Base-by-base conservation (phyloP, 2,888 invertebrate species). In the Drosophila maculinotata region DNA sequence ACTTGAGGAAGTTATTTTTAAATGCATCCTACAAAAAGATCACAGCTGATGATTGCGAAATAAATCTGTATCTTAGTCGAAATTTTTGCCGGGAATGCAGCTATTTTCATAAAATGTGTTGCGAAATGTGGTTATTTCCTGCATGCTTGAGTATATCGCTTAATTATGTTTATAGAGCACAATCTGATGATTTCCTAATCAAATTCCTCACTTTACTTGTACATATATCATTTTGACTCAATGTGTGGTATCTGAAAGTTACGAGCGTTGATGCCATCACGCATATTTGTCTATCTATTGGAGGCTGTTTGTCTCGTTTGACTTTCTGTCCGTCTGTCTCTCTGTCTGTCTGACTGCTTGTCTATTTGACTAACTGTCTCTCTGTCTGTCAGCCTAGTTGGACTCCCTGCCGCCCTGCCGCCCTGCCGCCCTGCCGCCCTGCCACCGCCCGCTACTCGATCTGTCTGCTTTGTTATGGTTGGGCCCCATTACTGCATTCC, bases 401-500 rank as follows among this genome's bases (percentile, higher is more conserved):
- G 51, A 33, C 28, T n/a, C 26, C 17, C 17, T 17, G 15, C 26
- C n/a, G 17, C 36, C 12, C 26, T 1, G 10, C 42, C 26, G 4
- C 1, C 15, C 20, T n/a, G 2, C 31, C 9, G 3, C n/a, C 3
- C 4, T 4, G 7, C 33, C 10, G 9, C 9, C 30, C 10, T 0
- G 8, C 12, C 14, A 20, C n/a, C 20, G 4, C 33, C 38, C 35
- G 38, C 47, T 30, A 31, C 44, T 36, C 30, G 8, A 26, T 44
- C 68, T 56, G 47, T 59, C 51, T 69, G 56, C 65, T 73, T 79
- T 80, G 74, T 83, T 86, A 76, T 83, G 77, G 64, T 69, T 86
- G 63, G 73, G 78, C 81, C 77, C 74, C 77, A 86, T 74, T 87
- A 70, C 84, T 86, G 87, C 82, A 82, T 82, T 82, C 82, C 82